Base-by-base conservation (phyloP, 2,888 invertebrate species). In the Tachina fera region DNA sequence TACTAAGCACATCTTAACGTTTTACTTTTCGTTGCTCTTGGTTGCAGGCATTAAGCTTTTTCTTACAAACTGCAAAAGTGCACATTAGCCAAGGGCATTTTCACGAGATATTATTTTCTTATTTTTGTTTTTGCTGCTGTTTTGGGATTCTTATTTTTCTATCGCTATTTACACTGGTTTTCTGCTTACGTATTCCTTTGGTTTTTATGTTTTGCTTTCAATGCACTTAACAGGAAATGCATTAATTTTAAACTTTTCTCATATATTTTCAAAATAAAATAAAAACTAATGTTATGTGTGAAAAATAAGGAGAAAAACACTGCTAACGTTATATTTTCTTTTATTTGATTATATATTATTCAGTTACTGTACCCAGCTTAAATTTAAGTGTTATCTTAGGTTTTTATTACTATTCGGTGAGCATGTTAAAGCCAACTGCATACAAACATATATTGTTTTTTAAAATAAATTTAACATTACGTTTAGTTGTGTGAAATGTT, bases 181-280 rank as follows among this genome's bases (percentile, higher is more conserved):
- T 63, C 19, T 74, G 45, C 53, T 67, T 72, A 47, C 53, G 71
- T 71, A 60, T 76, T 71, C 67, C 75, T 71, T 76, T 67, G 47
- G 19, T 76, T 77, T 81, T 75, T 63, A 49, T 72, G 56, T 86
- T 83, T 81, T 80, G 83, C 86, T 80, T 71, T 60, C 72, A 72
- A 49, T 86, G 86, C 83, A 80, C 72, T 86, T 86, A 82, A 83
- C 67, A 83, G 65, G 72, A 83, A 83, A 80, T 80, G 72, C 86
- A 86, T 86, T 86, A 80, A 83, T 83, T 83, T 86, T 83, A 76
- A 86, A 86, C 79, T 86, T 83, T 83, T 80, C 79, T 76, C 86
- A 86, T 86, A 86, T 83, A 86, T 86, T 83, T 79, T 31, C 49
- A 11, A 63, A 31, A 63, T 6, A 31, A 31, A 31, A 31, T 31